A percentile compares a stretch with the other conserved stretches of the same genome.
Evolutionary conservation across 92 coral and sea anemone genomes (phyloP).

Genomic region (Bergia puertoricense): DNA sequence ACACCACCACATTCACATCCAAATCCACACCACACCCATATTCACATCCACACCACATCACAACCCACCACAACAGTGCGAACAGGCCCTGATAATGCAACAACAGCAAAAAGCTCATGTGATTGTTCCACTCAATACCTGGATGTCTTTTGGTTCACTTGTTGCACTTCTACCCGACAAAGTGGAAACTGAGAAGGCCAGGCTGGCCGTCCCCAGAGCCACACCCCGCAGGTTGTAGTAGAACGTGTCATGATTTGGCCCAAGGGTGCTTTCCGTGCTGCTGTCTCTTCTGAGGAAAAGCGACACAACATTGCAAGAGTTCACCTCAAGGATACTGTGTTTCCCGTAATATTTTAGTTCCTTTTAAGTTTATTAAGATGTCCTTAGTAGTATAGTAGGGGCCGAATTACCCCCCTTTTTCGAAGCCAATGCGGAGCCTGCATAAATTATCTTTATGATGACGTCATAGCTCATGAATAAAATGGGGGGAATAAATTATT

Average conservation of each 20-base stretch:
- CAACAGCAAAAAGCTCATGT: neutral
- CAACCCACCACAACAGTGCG: neutral
- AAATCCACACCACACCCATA: too few species aligned
- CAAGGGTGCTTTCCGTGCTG: conserved; percentile 29
- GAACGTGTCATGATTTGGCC: conserved; percentile 69
- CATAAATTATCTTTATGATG: too few species aligned
- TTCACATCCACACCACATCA: too few species aligned
- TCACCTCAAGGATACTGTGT: neutral
- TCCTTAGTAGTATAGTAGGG: too few species aligned
- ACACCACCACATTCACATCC: too few species aligned
- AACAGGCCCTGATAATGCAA: neutral
- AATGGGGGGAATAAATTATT: too few species aligned
- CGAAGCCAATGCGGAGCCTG: too few species aligned
- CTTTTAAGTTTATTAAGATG: too few species aligned
- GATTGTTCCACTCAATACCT: conserved; percentile 44
- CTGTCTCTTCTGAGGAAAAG: conserved; percentile 27
- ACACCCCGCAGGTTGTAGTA: conserved; percentile 81
- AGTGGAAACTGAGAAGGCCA: conserved; percentile 84
- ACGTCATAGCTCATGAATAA: too few species aligned
- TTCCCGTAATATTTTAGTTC: too few species aligned
- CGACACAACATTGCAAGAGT: neutral
- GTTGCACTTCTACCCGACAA: conserved; percentile 76
- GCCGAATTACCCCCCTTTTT: too few species aligned
- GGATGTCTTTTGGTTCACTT: conserved; percentile 91
- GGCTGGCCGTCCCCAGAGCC: conserved; percentile 89